A percentile compares a stretch with the other conserved stretches of the same genome.
phyloP scores from a whole-genome alignment of 2,113 vertebrate genomes.

The Casuarius casuarius region DNA sequence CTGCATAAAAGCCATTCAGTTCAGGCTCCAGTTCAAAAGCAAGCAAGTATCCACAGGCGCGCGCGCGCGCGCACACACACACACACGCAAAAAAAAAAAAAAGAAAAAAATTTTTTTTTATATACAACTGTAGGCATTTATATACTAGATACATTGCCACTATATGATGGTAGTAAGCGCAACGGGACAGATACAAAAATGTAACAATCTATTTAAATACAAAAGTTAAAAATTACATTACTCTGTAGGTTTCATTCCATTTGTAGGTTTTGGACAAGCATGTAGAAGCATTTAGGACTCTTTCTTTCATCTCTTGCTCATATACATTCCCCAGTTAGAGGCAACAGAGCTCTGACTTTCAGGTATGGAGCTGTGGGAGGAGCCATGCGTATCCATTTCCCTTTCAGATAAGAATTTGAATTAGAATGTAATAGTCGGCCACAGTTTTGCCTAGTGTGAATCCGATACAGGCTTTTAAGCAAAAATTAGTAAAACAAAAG shows the following conservation, averaged over 20 bases:
- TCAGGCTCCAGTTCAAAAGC: background rate
- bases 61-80: too few species aligned
- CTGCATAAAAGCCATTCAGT: background rate
- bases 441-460: background rate
- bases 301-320: background rate
- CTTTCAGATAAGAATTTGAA: background rate
- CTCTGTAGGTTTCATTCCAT: constrained; percentile 10
- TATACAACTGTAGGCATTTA: background rate
- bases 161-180: background rate
- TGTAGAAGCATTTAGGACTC: background rate
- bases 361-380: background rate
- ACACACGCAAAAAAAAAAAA: background rate
- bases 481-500: background rate
- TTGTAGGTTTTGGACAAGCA: background rate
- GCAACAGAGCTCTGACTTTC: constrained; percentile 1
- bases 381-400: background rate
- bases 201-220: background rate
- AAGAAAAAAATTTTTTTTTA: background rate
- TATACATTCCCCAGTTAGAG: background rate
- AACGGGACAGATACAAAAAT: background rate
- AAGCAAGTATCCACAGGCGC: background rate
- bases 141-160: background rate
- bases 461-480: background rate
- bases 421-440: background rate
- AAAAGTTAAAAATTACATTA: background rate